These are phyloP conservation scores for Chiloscyllium punctatum DNA, from an alignment of 2,797 vertebrate species.

Conservation along the genomic window DNA sequence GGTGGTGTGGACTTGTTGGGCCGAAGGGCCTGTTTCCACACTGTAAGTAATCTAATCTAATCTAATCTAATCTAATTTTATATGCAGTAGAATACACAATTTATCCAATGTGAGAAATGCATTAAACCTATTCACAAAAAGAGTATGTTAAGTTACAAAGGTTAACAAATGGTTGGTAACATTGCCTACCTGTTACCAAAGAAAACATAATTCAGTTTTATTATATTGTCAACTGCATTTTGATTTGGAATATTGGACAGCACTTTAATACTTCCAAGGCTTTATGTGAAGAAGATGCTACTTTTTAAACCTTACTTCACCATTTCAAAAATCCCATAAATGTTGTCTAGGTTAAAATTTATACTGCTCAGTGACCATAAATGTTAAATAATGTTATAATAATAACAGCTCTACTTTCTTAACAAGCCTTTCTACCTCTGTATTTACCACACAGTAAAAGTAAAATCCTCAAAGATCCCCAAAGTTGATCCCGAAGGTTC, in stretches of 20 bases:
- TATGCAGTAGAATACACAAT: no score
- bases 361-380: not conserved
- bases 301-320: not conserved
- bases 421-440: no score
- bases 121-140: not conserved
- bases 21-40: no score
- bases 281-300: not conserved
- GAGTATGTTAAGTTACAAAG: not conserved
- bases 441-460: no score
- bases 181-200: not conserved
- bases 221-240: not conserved
- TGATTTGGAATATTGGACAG: not conserved
- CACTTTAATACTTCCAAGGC: not conserved
- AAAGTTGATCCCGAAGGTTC: no score
- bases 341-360: not conserved
- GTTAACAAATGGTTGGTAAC: not conserved
- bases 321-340: not conserved
- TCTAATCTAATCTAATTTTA: no score
- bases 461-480: no score
- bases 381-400: not conserved
- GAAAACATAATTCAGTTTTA: not conserved
- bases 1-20: no score
- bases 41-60: no score
- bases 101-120: not conserved
- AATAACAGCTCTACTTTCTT: not conserved